Base-by-base conservation (phyloP, 2,888 invertebrate species). In the Therioaphis trifolii region DNA sequence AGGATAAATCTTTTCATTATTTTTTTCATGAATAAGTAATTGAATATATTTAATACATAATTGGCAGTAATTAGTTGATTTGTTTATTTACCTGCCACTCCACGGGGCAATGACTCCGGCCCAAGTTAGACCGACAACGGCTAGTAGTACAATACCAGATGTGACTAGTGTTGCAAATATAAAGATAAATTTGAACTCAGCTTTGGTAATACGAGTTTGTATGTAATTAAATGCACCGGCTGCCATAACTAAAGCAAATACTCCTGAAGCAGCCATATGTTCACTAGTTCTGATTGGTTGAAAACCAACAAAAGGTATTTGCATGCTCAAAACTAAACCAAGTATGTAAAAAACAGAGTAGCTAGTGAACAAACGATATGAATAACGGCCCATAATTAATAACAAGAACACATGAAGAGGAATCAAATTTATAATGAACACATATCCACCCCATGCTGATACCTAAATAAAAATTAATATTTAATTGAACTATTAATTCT, bases 361-460 rank as follows among this genome's bases (percentile, higher is more conserved):
- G 88, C 98, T 98, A 87, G 95, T 96, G 88, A 98, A 96, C 74
- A 98, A 90, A 74, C 97, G 92, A 88, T 94, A 94, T 1, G 98
- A 98, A 90, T 94, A 99, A 79, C 98, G 91, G 61, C 98, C 99
- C 97, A 99, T 98, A 69, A 98, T 90, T 68, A 99, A 90, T 61
- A 99, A 90, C 2, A 94, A 94, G 90, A 99, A 98, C 5, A 98
- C 98, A 88, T 99, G 99, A 15, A 99, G 92, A 0, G 99, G 99
- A 86, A 99, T 99, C 88, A 99, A 90, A 90, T 99, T 99, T 88
- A 99, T 99, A 87, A 99, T 99, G 89, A 99, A 99, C 61, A 99
- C 99, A 88, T 99, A 99, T 86, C 99, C 99, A 87, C 99, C 99
- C 99, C 99, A 99, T 86, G 99, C 99, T 85, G 98, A 99, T 2